These are phyloP conservation scores for Lycia hirtaria DNA, from an alignment of 2,888 invertebrate genomes.

Conservation along the genomic window DNA sequence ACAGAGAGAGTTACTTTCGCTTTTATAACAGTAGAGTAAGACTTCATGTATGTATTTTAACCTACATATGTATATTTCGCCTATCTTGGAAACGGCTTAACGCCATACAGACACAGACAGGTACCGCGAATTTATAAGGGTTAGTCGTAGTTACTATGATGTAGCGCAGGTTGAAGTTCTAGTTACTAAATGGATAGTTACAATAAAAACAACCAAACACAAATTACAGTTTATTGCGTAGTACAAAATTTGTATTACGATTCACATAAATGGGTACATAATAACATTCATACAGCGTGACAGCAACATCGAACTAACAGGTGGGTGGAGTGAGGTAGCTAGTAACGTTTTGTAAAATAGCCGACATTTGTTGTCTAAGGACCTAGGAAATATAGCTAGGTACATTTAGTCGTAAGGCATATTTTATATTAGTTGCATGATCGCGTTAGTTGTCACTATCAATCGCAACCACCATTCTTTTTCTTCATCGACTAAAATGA, in stretches of 20 bases:
- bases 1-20: too few relatives aligned
- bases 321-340: slow-evolving; percentile 2
- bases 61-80: too few relatives aligned
- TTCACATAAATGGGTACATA: slow-evolving; percentile 49
- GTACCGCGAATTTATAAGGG: too few relatives aligned
- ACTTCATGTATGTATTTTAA: too few relatives aligned
- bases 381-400: background rate
- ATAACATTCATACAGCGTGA: slow-evolving; percentile 42
- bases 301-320: background rate
- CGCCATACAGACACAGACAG: too few relatives aligned
- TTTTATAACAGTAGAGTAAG: too few relatives aligned
- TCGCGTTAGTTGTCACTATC: background rate
- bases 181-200: background rate
- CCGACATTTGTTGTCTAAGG: background rate
- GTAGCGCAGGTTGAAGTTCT: too few relatives aligned
- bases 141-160: too few relatives aligned
- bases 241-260: slow-evolving; percentile 64
- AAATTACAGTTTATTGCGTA: slow-evolving; percentile 60
- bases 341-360: background rate
- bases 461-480: background rate
- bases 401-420: background rate
- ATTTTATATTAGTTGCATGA: background rate
- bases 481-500: background rate
- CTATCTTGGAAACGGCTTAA: too few relatives aligned
- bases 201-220: slow-evolving; percentile 35